Percentiles rank a stretch among this genome's conserved stretches.
Evolutionary conservation across 2,888 invertebrate species (phyloP).

Genomic region (Miltochrista miniata): DNA sequence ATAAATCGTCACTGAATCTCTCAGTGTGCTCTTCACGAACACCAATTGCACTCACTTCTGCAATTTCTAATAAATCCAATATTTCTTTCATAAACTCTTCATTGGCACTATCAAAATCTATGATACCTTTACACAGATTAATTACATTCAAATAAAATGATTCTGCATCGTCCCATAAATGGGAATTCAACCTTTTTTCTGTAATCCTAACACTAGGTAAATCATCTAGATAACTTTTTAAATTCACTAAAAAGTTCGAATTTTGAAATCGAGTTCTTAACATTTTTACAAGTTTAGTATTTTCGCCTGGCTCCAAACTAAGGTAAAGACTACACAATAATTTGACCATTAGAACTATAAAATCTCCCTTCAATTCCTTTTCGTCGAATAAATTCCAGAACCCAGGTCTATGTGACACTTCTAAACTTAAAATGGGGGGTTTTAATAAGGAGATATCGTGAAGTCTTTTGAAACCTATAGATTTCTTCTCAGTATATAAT

Average conservation of each 20-base stretch:
- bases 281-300: slow-evolving; percentile 57
- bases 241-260: slow-evolving; percentile 58
- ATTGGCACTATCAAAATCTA: slow-evolving; percentile 49
- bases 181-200: slow-evolving; percentile 68
- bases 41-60: slow-evolving; percentile 59
- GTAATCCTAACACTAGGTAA: slow-evolving; percentile 62
- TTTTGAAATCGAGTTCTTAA: slow-evolving; percentile 58
- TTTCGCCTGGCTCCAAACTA: slow-evolving; percentile 57
- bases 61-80: slow-evolving; percentile 55
- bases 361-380: slow-evolving; percentile 70
- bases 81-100: slow-evolving; percentile 50
- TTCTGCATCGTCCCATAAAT: slow-evolving; percentile 73
- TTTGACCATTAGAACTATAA: slow-evolving; percentile 73
- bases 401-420: slow-evolving; percentile 69
- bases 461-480: slow-evolving; percentile 75
- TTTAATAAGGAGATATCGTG: slow-evolving; percentile 65
- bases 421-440: slow-evolving; percentile 64
- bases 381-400: slow-evolving; percentile 73
- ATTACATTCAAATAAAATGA: slow-evolving; percentile 58
- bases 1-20: slow-evolving; percentile 74
- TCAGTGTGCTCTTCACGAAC: slow-evolving; percentile 65
- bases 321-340: slow-evolving; percentile 67
- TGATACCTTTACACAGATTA: slow-evolving; percentile 60
- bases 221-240: slow-evolving; percentile 55
- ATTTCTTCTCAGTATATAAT: slow-evolving; percentile 59